phyloP scores from a whole-genome alignment of 2,888 invertebrate genomes.

The Agrotis clavis region DNA sequence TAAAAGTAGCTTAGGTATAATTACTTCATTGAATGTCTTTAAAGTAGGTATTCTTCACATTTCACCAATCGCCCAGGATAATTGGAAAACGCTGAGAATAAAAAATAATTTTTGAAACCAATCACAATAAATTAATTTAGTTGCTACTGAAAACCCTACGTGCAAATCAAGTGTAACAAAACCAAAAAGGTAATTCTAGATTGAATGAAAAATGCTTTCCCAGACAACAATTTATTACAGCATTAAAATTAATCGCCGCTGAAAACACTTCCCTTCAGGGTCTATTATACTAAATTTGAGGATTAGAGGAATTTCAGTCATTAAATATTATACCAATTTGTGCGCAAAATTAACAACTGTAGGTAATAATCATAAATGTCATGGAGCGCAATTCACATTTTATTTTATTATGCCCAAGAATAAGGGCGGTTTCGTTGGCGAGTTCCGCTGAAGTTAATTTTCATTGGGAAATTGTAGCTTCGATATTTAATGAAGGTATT shows the following conservation, averaged over 20 bases:
- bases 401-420: constrained; percentile 49
- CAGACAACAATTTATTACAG: constrained; percentile 46
- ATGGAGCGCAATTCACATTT: constrained; percentile 42
- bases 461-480: constrained; percentile 11
- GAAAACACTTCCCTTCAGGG: constrained; percentile 52
- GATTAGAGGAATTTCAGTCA: constrained; percentile 56
- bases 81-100: too few relatives aligned
- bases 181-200: constrained; percentile 28
- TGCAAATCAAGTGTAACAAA: constrained; percentile 24
- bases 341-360: constrained; percentile 57
- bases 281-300: constrained; percentile 59
- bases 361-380: constrained; percentile 65
- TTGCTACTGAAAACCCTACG: neutral
- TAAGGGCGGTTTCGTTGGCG: neutral
- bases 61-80: too few relatives aligned
- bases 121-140: constrained; percentile 7
- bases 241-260: constrained; percentile 60
- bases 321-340: constrained; percentile 49
- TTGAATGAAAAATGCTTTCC: constrained; percentile 45
- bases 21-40: too few relatives aligned
- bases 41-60: too few relatives aligned
- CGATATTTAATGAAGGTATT: constrained; percentile 3
- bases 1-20: too few relatives aligned
- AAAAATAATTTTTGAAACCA: neutral
- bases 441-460: constrained; percentile 16